Evolutionary conservation across 2,113 vertebrate species (phyloP), one percentile per base, ranked within the genome.

Genomic region (Suricata suricatta): DNA sequence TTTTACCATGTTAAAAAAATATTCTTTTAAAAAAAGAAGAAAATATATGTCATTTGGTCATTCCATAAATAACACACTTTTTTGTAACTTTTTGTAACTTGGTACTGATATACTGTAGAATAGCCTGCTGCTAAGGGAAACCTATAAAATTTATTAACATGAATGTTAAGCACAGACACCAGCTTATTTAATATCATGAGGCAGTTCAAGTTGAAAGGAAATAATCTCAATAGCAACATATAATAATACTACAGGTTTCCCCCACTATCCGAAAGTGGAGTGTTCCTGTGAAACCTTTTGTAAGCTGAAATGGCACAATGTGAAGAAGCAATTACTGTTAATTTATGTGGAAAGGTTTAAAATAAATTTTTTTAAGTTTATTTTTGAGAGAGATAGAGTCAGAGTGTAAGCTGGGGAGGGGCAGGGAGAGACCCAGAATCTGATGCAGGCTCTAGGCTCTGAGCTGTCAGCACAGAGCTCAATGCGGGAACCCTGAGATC

Each of bases 11-110:
- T 60, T 85, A 50, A 69, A 64, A 92, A 91, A 88, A 81, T n/a
- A 21, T 87, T 69, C 2, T 88, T 66, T 47, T 74, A 50, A 35
- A 29, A 91, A 92, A 91, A 44, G 7, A 38, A n/a, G n/a, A 88
- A 96, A 93, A 96, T 66, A 57, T 91, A 9, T 50, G 21, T 66
- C 25, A 64, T 93, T 92, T 89, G 79, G 27, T 93, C 60, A 72
- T 35, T 92, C 27, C 79, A 35, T 71, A 93, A 82, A 64, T 72
- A 86, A 68, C 25, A 38, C 10, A 77, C 13, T 23, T 66, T 96
- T 93, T 91, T 80, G 71, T 35, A 94, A 86, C 21, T 83, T 85
- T 90, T 94, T 94, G 6, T 95, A 82, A 91, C 16, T 87, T 76
- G 6, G 57, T 90, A 41, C 47, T 77, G 47, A 80, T 69, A 60